These are phyloP conservation scores for Cheirogaleus major DNA, from an alignment of 2,797 vertebrate genomes.

Conservation along the genomic window DNA sequence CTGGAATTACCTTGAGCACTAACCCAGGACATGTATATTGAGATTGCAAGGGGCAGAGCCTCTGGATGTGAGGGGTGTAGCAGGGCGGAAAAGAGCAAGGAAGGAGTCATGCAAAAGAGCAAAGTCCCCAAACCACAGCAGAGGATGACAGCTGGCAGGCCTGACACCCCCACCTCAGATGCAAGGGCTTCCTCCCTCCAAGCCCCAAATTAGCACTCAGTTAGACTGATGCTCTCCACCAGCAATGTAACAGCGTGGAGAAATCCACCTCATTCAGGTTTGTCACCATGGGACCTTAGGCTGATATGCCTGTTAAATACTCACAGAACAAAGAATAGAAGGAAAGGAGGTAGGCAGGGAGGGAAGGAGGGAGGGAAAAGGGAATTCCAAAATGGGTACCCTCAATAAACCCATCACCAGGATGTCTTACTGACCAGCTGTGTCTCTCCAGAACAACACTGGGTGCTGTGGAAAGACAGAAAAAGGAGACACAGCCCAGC, in stretches of 20 bases:
- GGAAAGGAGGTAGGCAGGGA: neutral
- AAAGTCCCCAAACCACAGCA: neutral
- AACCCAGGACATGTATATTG: neutral
- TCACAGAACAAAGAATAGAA: neutral
- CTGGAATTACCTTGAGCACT: neutral
- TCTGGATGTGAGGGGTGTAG: neutral
- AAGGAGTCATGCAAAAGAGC: neutral
- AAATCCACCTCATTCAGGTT: neutral
- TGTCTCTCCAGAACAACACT: neutral
- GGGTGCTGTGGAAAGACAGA: neutral
- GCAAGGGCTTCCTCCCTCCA: neutral
- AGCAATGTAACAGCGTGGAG: neutral
- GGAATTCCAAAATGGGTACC: neutral
- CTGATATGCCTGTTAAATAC: neutral
- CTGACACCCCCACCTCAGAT: neutral
- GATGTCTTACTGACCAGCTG: neutral
- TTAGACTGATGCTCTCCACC: neutral
- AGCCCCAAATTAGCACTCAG: neutral
- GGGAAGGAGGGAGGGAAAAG: no score
- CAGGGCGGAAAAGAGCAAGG: neutral
- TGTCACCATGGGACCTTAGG: neutral
- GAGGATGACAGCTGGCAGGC: neutral
- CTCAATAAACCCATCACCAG: neutral
- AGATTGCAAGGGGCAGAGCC: neutral
- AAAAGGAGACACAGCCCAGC: neutral